These are phyloP conservation scores for Choreutis nemorana DNA, from an alignment of 2,888 invertebrate genomes.

Conservation along the genomic window DNA sequence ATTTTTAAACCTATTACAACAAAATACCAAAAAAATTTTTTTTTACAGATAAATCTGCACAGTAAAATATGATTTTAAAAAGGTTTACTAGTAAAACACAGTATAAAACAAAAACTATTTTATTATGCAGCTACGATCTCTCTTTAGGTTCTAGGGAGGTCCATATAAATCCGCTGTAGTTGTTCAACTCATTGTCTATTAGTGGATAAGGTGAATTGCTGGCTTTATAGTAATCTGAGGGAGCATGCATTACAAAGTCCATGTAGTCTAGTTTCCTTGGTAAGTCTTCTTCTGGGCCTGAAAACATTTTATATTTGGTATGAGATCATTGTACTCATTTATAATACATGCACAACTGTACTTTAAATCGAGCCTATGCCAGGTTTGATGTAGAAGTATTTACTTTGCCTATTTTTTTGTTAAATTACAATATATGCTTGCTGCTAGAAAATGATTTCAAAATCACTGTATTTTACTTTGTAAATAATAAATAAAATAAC, in stretches of 20 bases:
- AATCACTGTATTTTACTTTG: background rate
- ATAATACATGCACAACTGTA: background rate
- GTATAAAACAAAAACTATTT: conserved; percentile 4
- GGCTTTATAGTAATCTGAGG: conserved; percentile 87
- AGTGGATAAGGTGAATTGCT: conserved; percentile 79
- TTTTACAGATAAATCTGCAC: too few relatives aligned
- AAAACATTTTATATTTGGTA: conserved; percentile 10
- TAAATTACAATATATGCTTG: background rate
- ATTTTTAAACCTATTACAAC: background rate
- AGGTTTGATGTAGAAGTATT: background rate
- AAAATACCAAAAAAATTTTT: background rate
- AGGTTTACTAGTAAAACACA: conserved; percentile 5
- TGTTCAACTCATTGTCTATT: conserved; percentile 47
- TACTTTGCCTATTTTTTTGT: background rate
- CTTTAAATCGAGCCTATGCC: background rate
- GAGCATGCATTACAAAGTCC: conserved; percentile 94
- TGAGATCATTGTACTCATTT: background rate
- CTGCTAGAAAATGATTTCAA: background rate
- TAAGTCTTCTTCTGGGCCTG: conserved; percentile 90
- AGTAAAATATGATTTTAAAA: too few relatives aligned
- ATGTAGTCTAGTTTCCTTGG: conserved; percentile 85
- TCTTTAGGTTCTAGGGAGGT: conserved; percentile 64
- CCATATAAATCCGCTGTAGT: conserved; percentile 71
- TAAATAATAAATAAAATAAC: background rate
- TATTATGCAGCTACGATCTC: conserved; percentile 20